phyloP scores from a whole-genome alignment of 2,113 vertebrate species.

The Hucho hucho region DNA sequence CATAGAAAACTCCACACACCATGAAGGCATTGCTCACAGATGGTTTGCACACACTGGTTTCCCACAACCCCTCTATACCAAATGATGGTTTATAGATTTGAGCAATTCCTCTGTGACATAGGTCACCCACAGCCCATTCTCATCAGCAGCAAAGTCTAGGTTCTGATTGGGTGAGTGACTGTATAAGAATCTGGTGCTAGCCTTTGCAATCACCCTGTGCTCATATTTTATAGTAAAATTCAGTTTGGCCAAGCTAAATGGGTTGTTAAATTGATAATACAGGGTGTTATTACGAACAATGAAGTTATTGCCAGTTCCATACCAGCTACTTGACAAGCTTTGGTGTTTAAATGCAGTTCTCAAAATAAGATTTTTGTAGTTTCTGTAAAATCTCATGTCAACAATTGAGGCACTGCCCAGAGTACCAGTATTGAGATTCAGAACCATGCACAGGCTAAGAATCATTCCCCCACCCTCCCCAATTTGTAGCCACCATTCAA shows the following conservation, averaged over 20 bases:
- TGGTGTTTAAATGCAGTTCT: conserved; percentile 33
- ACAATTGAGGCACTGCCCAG: conserved; percentile 17
- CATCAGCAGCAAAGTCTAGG: conserved; percentile 75
- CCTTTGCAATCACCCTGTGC: conserved; percentile 56
- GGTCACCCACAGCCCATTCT: conserved; percentile 77
- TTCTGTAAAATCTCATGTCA: conserved; percentile 53
- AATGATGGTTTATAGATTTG: conserved; percentile 68
- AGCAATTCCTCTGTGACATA: conserved; percentile 69
- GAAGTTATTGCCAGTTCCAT: conserved; percentile 62
- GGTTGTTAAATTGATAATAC: conserved; percentile 56
- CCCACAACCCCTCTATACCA: conserved; percentile 66
- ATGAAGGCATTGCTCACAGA: conserved; percentile 74
- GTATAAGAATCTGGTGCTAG: conserved; percentile 62
- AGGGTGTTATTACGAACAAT: conserved; percentile 55
- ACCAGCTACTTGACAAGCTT: background rate
- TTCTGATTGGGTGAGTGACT: conserved; percentile 57
- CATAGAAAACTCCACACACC: conserved; percentile 33
- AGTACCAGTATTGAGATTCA: conserved; percentile 67
- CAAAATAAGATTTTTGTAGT: conserved; percentile 64
- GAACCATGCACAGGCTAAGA: conserved; percentile 60
- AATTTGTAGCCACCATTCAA: conserved; percentile 33
- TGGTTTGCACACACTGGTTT: conserved; percentile 66
- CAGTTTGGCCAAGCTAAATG: conserved; percentile 60
- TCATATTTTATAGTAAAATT: conserved; percentile 55
- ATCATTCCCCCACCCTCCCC: conserved; percentile 73